These are phyloP conservation scores for Smutsia gigantea DNA, from an alignment of 2,797 vertebrate genomes.

Conservation along the genomic window DNA sequence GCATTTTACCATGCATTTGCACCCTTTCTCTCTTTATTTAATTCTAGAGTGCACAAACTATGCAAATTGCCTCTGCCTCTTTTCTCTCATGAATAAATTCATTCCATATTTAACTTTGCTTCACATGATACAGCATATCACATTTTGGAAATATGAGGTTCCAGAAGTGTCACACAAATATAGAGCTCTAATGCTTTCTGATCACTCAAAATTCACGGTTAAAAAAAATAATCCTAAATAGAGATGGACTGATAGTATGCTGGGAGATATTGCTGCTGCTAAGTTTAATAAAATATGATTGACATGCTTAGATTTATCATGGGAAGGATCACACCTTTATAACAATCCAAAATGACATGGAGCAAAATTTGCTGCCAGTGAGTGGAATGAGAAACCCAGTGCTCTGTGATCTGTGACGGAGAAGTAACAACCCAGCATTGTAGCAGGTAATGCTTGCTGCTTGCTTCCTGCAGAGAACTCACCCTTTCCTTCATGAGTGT, in stretches of 20 bases:
- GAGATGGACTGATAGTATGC: constrained; percentile 83
- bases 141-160: constrained; percentile 67
- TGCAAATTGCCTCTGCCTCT: constrained; percentile 17
- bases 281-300: constrained; percentile 88
- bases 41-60: not conserved
- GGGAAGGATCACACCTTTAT: constrained; percentile 79
- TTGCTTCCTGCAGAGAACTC: not conserved
- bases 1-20: not conserved
- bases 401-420: constrained; percentile 25
- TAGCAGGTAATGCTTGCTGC: not conserved
- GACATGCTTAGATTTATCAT: constrained; percentile 84
- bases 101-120: constrained; percentile 67
- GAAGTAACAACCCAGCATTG: not conserved
- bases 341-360: constrained; percentile 79
- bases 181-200: constrained; percentile 69
- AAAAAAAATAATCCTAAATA: constrained; percentile 83
- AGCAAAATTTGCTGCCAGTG: constrained; percentile 62
- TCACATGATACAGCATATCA: constrained; percentile 52
- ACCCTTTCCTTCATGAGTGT: not conserved
- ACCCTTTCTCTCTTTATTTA: constrained; percentile 70
- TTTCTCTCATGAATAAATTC: constrained; percentile 63
- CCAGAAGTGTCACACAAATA: constrained; percentile 72
- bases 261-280: constrained; percentile 80
- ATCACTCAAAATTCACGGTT: constrained; percentile 71
- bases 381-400: not conserved